Evolutionary conservation across 2,888 invertebrate genomes (phyloP).

Genomic region (Drosophila subsilvestris): DNA sequence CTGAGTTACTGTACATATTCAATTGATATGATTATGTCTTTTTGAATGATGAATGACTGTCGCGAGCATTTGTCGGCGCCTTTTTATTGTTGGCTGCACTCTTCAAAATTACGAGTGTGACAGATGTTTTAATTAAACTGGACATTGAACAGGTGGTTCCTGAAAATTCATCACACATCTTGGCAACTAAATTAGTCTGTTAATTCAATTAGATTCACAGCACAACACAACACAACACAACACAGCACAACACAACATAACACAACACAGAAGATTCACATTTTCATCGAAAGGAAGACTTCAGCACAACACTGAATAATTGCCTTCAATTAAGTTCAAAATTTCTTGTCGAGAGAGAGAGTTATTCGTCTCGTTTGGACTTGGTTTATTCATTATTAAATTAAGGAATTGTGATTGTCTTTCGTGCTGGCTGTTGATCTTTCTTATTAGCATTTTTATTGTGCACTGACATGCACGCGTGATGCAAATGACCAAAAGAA

Average conservation of each 20-base stretch:
- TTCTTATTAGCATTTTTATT: slow-evolving; percentile 20
- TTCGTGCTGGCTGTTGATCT: slow-evolving; percentile 26
- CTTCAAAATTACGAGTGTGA: slow-evolving; percentile 34
- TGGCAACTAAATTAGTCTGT: background rate
- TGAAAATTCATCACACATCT: slow-evolving; percentile 16
- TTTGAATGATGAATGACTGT: slow-evolving; percentile 57
- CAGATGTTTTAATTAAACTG: slow-evolving; percentile 54
- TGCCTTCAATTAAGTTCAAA: slow-evolving; percentile 61
- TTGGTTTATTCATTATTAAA: slow-evolving; percentile 62
- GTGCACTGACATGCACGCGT: slow-evolving; percentile 7
- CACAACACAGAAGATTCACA: background rate
- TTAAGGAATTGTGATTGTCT: slow-evolving; percentile 36
- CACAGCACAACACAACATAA: slow-evolving; percentile 1
- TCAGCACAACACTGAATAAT: slow-evolving; percentile 48
- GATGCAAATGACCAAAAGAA: slow-evolving; percentile 20
- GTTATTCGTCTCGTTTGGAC: slow-evolving; percentile 13
- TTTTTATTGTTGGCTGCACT: slow-evolving; percentile 30
- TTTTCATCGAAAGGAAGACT: slow-evolving; percentile 4
- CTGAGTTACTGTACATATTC: slow-evolving; percentile 31
- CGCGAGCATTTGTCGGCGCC: slow-evolving; percentile 46
- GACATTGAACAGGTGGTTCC: slow-evolving; percentile 18
- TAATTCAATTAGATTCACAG: slow-evolving; percentile 53
- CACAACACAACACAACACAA: background rate
- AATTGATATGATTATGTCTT: slow-evolving; percentile 55
- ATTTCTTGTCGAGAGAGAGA: slow-evolving; percentile 13